Percentiles rank a stretch among this genome's conserved stretches.
These are phyloP conservation scores for Melanerpes formicivorus DNA, from an alignment of 2,113 vertebrate genomes.

Conservation along the genomic window DNA sequence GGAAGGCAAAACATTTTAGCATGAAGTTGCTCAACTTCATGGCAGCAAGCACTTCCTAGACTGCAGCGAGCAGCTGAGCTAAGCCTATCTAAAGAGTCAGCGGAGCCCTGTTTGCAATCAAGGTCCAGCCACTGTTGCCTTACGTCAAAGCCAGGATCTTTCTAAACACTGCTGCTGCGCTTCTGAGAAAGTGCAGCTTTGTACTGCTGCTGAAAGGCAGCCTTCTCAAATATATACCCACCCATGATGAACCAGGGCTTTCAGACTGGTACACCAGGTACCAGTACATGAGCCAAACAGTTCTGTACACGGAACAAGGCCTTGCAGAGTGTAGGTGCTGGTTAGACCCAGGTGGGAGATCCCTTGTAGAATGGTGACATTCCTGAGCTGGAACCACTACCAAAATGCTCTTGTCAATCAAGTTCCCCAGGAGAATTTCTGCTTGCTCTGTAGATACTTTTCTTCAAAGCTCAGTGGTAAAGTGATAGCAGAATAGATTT, in stretches of 20 bases:
- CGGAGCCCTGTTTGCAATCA: slow-evolving; percentile 21
- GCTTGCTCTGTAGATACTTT: slow-evolving; percentile 36
- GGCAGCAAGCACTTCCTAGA: background rate
- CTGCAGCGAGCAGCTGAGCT: background rate
- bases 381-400: background rate
- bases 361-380: background rate
- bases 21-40: background rate
- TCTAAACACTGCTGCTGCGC: background rate
- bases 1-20: background rate
- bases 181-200: background rate
- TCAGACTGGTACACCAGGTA: background rate
- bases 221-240: background rate
- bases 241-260: background rate
- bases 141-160: slow-evolving; percentile 6
- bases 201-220: background rate
- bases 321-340: background rate
- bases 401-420: background rate
- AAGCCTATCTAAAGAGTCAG: background rate
- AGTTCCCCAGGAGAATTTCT: background rate
- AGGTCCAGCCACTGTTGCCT: background rate
- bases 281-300: fast-evolving
- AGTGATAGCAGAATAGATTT: slow-evolving; percentile 39
- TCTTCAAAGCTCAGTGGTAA: slow-evolving; percentile 29
- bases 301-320: background rate
- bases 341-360: background rate